Conservation (phyloP, 2,113 vertebrate species). For the Erpornis zantholeuca region DNA sequence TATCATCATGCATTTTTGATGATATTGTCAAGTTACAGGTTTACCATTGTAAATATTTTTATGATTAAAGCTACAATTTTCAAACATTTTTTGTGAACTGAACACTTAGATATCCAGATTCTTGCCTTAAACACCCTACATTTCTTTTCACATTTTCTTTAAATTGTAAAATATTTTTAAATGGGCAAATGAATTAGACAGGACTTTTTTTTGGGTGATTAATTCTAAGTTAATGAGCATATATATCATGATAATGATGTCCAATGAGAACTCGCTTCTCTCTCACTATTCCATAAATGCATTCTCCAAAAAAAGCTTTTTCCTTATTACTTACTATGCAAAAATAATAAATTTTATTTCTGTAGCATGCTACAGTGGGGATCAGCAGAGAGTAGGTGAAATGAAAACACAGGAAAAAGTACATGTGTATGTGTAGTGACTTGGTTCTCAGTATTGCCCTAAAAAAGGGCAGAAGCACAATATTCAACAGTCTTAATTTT, state of each 20-base stretch:
- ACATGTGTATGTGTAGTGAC: background rate
- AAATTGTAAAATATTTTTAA: background rate
- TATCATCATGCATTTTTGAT: background rate
- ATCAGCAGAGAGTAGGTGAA: background rate
- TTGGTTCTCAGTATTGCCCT: background rate
- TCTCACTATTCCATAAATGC: accelerated
- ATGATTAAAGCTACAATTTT: background rate
- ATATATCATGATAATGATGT: background rate
- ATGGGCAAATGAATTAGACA: background rate
- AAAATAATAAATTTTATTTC: background rate
- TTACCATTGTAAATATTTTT: background rate
- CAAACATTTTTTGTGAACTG: background rate
- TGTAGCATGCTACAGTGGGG: background rate
- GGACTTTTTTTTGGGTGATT: background rate
- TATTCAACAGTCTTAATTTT: background rate
- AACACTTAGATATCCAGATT: background rate
- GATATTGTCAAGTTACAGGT: background rate
- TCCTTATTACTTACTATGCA: background rate
- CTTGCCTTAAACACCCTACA: background rate
- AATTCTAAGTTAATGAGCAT: background rate
- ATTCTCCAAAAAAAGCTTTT: background rate
- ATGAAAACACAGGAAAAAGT: background rate
- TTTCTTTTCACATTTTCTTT: background rate
- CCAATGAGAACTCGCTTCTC: background rate
- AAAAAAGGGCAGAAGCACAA: accelerated